phyloP scores from a whole-genome alignment of 92 coral and sea anemone genomes.

The Plumapathes pennacea region DNA sequence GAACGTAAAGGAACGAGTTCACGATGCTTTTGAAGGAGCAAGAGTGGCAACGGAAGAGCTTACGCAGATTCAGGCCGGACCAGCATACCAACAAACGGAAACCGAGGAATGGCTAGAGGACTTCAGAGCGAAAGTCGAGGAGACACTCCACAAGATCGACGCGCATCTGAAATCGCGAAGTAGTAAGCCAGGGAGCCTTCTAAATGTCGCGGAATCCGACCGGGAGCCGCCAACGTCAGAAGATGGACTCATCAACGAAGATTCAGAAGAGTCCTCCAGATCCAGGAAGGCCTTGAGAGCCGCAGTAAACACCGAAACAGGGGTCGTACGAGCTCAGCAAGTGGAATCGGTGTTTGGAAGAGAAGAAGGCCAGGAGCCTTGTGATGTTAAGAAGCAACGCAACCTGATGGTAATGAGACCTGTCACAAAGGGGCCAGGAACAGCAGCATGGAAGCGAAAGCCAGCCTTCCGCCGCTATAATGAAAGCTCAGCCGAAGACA shows the following conservation, averaged over 20 bases:
- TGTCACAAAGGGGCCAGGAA: no score
- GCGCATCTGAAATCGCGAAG: constrained; percentile 10
- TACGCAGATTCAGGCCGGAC: background rate
- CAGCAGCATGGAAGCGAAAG: no score
- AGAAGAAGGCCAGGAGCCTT: no score
- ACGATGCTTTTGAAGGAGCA: background rate
- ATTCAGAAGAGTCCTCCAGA: background rate
- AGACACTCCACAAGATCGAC: constrained; percentile 19
- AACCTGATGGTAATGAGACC: no score
- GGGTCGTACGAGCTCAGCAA: no score
- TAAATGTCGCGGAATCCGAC: background rate
- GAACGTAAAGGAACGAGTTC: constrained; percentile 6
- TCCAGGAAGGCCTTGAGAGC: no score
- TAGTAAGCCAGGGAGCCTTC: constrained; percentile 1
- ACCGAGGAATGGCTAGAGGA: constrained; percentile 24
- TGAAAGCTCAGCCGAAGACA: no score
- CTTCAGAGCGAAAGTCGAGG: constrained; percentile 15
- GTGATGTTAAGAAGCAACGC: no score
- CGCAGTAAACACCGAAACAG: no score
- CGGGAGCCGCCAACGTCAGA: constrained; percentile 4
- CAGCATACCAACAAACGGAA: background rate
- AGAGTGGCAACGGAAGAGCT: background rate
- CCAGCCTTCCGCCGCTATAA: no score
- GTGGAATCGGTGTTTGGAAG: no score
- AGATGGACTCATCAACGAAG: background rate